Base-by-base conservation (phyloP, 2,797 vertebrate genomes). In the Artibeus lituratus region DNA sequence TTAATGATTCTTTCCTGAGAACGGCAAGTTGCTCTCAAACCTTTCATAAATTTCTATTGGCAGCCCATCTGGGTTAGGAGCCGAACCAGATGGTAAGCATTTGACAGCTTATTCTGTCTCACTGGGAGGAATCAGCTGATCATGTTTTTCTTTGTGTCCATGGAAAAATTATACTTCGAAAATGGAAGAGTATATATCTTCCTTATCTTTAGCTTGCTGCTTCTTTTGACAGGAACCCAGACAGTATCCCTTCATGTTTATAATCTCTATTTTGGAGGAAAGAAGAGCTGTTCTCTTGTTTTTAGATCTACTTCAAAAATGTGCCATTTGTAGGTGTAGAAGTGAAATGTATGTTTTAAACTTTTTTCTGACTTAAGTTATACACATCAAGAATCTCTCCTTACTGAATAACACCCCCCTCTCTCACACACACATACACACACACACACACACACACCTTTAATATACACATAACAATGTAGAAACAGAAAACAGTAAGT, bases 11-110 rank as follows among this genome's bases (percentile, higher is more conserved):
- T 92, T 96, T 97, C 72, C 1, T 2, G 59, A 93, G 53, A 95
- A 85, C 26, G 51, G 72, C 53, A 96, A 95, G 92, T 90, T 96
- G 76, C 88, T 98, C 95, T 92, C 55, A 96, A 96, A 95, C 85
- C 94, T 94, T 94, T 90, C 96, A 96, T 74, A 92, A 96, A 97
- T 96, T 97, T 92, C 94, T 94, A 91, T 59, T 96, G 97, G 95
- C 96, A 97, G 92, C 94, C 92, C 96, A 97, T 97, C 94, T 98
- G 96, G 96, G 92, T 96, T 77, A 94, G 94, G 94, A 96, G 93
- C 94, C 35, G 59, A 80, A 95, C 81, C 97, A 98, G 96, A 97
- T 49, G 87, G 96, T 88, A 92, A 88, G 73, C 57, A 65, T 53
- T 94, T 97, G 94, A 95, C 84, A 95, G 87, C 83, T 96, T 95